Evolutionary conservation across 1,140 invertebrate species (phyloP), one percentile per base, ranked within the genome.

Genomic region (Phymorhynchus buccinoides): DNA sequence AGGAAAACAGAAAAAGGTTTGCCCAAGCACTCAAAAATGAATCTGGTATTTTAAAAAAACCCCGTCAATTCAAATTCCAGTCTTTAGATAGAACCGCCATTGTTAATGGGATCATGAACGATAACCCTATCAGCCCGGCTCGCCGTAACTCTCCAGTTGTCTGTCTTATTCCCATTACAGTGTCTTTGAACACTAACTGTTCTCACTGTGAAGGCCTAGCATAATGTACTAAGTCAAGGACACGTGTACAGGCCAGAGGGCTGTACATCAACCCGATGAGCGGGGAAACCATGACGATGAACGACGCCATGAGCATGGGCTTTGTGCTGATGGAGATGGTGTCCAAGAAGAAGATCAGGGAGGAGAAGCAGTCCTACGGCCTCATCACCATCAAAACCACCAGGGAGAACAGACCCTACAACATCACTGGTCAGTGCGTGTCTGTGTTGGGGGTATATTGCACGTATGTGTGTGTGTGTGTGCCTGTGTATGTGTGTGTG

Each of bases 251-350:
- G 89, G 86, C 84, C 9, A 86, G 85, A 14, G 83, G 83, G 12
- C 39, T 52, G 39, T 88, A 88, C 83, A 44, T 48, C 18, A 88
- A 86, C 73, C 85, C 88, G 14, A n/a, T 56, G 27, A 85, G 84
- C 18, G 83, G 87, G 39, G 39, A 73, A 35, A 75, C 73, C 12
- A 90, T 95, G 35, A 87, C 94, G 1, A 89, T 95, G 39, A 90
- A 91, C 22, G 93, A 95, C 78, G 95, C 95, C 32, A 93, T 95
- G 89, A 94, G 91, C 84, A 89, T 92, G 68, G 94, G 94, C 27
- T 89, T 93, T 35, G 91, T 95, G 32, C 88, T 93, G 71, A 91
- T 94, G 42, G 90, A 92, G 78, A 90, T 90, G 80, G 90, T 90
- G 44, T 89, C 90, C 12, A 89, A 86, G 80, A 86, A 87, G 80